Evolutionary conservation across 1,140 invertebrate species (phyloP), one percentile per base, ranked within the genome.

Genomic region (Bombus huntii): DNA sequence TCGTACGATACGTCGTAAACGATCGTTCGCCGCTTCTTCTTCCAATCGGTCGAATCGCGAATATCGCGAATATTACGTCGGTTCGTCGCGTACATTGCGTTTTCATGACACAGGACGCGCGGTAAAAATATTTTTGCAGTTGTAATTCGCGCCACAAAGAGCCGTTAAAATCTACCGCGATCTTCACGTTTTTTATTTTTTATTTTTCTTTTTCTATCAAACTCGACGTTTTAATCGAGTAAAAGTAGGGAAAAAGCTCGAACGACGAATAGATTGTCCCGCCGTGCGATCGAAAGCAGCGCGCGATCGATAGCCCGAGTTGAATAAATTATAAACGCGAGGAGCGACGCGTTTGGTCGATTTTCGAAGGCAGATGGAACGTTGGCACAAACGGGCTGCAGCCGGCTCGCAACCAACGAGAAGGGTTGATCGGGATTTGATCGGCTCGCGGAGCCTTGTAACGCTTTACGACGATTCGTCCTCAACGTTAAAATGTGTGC

Each of bases 401-500:
- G 71, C 18, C 31, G 76, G 57, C 76, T 28, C 70, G 57, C 47
- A 2, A 53, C 47, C 47, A n/a, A 1, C 62, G 65, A 65, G n/a
- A 84, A 71, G 83, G 83, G 53, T 79, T 62, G 62, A 84, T 85
- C 83, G 83, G 68, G 68, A 85, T 72, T 89, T 65, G 75, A 88
- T 89, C 84, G 83, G 53, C 80, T 75, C 73, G 76, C 74, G 80
- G 37, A 76, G 79, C 88, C 88, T 90, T 89, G 89, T 90, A 87
- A 90, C 89, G 89, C 73, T 89, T 89, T 89, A 37, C 78, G 74
- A 66, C 78, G 86, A 68, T 70, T 82, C 84, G 72, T 68, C 85
- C 88, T 89, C 76, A 89, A 53, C 88, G 28, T 84, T 71, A 78
- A 89, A 90, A 90, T 90, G 89, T 85, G 88, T 89, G 89, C 88